Base-by-base conservation (phyloP, 2,113 vertebrate genomes). In the Rhinolophus ferrumequinum region DNA sequence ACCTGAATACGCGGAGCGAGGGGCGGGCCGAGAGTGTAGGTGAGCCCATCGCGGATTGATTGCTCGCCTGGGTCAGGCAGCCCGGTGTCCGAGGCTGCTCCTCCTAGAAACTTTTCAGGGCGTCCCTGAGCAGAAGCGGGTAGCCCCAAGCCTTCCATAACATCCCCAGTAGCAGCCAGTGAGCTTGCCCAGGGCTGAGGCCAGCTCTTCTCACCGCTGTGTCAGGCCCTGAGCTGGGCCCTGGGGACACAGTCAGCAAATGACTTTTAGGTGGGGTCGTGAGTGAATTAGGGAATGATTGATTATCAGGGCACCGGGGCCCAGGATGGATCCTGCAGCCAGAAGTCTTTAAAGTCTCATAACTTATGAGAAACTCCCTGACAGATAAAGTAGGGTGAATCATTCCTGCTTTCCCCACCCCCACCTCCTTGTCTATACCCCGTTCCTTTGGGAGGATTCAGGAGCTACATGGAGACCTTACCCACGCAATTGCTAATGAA, bases 1-100 rank as follows among this genome's bases (percentile, higher is more conserved):
- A n/a, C 0, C 2, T 0, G 26, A 15, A 33, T 22, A 38, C 1
- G 0, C 0, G 1, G 26, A 26, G 6, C 6, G 30, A 13, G 19
- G 4, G 28, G 35, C 69, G 47, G 52, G 30, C 0, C 0, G 9
- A 6, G 52, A 22, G 44, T 13, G 1, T 24, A 0, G 58, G 26
- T 64, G 22, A 64, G 22, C 60, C 14, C 26, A 28, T 13, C 3
- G 1, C 3, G 6, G 21, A 15, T 24, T 4, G 6, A 44, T 44
- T 44, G 41, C 18, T 15, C 2, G 2, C 35, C 28, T 18, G 19
- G 24, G 33, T 22, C 14, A 8, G 19, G 28, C 50, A 24, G 41
- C 56, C 84, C 19, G 72, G n/a, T 7, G 7, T 21, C 22, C 0
- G 22, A 83, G 64, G n/a, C 38, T 12, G 10, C 30, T 33, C 5